These are phyloP conservation scores for Orchesella cincta DNA, from an alignment of 1,140 invertebrate genomes.

Conservation along the genomic window DNA sequence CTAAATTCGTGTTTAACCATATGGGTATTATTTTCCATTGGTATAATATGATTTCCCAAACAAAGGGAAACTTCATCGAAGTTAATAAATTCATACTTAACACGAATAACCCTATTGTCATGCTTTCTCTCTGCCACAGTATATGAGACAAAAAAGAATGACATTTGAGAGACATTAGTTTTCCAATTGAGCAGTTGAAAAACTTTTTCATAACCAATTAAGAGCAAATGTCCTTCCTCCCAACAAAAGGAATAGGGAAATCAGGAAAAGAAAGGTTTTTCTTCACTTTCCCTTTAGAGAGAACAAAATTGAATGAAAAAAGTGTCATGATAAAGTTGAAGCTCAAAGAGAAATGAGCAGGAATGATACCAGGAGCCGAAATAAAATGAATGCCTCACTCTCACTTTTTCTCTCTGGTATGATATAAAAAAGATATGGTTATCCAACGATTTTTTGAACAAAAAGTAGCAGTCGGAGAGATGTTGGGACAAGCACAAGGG, in stretches of 20 bases:
- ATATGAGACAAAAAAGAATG: slow-evolving; percentile 18
- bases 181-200: slow-evolving; percentile 22
- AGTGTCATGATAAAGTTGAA: slow-evolving; percentile 20
- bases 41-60: not conserved
- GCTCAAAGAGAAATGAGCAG: not conserved
- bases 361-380: not conserved
- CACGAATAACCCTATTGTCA: no score
- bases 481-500: not conserved
- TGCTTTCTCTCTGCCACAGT: no score
- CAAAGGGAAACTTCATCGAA: not conserved
- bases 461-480: not conserved
- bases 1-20: no score
- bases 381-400: not conserved
- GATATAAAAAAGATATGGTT: not conserved
- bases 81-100: not conserved
- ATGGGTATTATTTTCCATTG: not conserved
- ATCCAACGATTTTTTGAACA: not conserved
- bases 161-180: slow-evolving; percentile 21
- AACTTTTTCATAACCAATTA: slow-evolving; percentile 27
- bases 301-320: slow-evolving; percentile 1
- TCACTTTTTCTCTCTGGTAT: not conserved
- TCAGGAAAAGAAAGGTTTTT: slow-evolving; percentile 19
- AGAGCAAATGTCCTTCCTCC: slow-evolving; percentile 7
- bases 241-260: slow-evolving; percentile 12
- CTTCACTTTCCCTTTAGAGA: no score